Base-by-base conservation (phyloP, 1,140 invertebrate species). In the Leptinotarsa defecta region DNA sequence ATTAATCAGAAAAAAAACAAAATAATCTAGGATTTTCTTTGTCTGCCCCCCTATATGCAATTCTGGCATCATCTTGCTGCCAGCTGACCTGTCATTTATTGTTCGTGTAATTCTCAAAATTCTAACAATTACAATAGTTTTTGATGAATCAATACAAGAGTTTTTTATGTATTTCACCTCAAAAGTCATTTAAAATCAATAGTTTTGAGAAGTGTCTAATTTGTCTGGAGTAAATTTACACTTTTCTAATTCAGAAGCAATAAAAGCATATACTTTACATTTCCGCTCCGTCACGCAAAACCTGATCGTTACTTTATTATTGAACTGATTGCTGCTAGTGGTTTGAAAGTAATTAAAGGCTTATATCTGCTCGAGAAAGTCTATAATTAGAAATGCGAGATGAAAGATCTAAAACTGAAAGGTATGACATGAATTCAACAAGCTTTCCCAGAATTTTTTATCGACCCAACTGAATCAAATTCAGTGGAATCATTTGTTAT, bases 401-500 rank as follows among this genome's bases (percentile, higher is more conserved):
- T 57, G 52, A 19, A 57, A 19, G 52, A 57, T 57, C 15, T 57
- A 57, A 57, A 57, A 57, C 52, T 57, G 52, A 57, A 57, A 57
- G 52, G 52, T 57, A 57, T 57, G 52, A 19, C 52, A 57, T 57
- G 17, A 57, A 17, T 57, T 57, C 52, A 57, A 5, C 52, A 19
- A 19, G 52, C 52, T 57, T 57, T 57, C 52, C 52, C 15, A 57
- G 52, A 17, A 19, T 19, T 15, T 57, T 57, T 43, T 1, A 11
- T 43, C 8, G 34, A 43, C 34, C 34, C 2, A 43, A 11, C 2
- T 43, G 34, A 43, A 43, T 11, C 8, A 2, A 43, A 43, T 43
- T 43, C 34, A 43, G 8, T 43, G 34, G 0, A 43, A 43, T 43
- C 34, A 43, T 43, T 43, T 43, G 34, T 43, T 43, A 2, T 43